These are phyloP conservation scores for Potamarius usumacintae DNA, from an alignment of 2,113 vertebrate species.

Conservation along the genomic window DNA sequence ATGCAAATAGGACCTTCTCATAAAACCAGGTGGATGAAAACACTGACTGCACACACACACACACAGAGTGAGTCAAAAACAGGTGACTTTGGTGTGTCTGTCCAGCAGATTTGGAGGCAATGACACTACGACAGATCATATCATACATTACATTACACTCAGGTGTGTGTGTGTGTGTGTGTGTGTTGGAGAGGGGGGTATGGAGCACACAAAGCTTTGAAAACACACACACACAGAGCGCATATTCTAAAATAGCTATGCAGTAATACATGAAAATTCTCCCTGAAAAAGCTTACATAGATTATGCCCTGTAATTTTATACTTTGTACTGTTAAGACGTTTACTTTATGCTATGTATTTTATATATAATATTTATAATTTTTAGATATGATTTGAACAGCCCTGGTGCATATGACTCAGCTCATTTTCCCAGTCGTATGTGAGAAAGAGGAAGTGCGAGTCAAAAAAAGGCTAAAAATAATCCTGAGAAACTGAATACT, in stretches of 20 bases:
- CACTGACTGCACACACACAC: slow-evolving; percentile 13
- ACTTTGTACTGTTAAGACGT: neutral
- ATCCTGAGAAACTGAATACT: neutral
- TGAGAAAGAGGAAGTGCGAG: neutral
- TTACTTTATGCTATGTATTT: neutral
- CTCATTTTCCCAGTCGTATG: neutral
- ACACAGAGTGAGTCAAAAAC: neutral
- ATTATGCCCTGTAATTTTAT: neutral
- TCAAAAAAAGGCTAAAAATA: slow-evolving; percentile 3
- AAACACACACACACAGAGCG: neutral
- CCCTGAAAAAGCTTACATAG: neutral
- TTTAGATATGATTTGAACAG: neutral
- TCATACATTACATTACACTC: neutral
- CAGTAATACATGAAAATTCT: neutral
- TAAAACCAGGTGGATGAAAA: neutral
- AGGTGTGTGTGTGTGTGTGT: neutral
- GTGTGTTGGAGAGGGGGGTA: neutral
- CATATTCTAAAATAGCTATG: neutral
- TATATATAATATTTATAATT: neutral
- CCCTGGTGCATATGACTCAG: neutral
- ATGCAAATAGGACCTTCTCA: neutral
- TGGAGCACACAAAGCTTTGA: too few species aligned
- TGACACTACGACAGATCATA: neutral
- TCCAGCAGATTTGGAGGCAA: neutral
- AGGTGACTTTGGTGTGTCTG: neutral